Base-by-base conservation (phyloP, 2,888 invertebrate species). In the Scaptomyza parva region DNA sequence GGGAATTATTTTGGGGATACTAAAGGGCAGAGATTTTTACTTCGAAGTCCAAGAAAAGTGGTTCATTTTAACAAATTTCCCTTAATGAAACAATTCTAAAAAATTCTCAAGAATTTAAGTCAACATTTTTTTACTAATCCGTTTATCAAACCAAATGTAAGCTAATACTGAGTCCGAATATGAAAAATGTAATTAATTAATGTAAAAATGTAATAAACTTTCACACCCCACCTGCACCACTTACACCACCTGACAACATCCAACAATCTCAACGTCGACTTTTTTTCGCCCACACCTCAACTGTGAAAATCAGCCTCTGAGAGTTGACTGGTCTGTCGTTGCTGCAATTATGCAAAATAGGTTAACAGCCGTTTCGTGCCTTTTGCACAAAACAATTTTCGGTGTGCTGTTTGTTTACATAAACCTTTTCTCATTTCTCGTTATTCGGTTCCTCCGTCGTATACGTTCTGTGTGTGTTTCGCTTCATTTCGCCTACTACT, bases 361-460 rank as follows among this genome's bases (percentile, higher is more conserved):
- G 86, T 82, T 82, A 82, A 82, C 81, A 88, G 88, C 86, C 62
- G 57, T 88, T 81, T 86, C 87, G 81, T 82, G 81, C 84, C 86
- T 80, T 86, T 79, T 68, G 73, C 88, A 61, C 63, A 62, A 79
- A 78, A 53, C 2, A 70, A 54, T 68, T 52, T 64, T 52, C 18
- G 30, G 54, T 67, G 62, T 66, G 52, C 76, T 47, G 57, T 57
- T 70, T 69, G 80, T 86, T 86, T 81, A 83, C 84, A 86, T 86
- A 81, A 83, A 79, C 84, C 86, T 78, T 84, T 81, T 64, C 57
- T 48, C 76, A 28, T 81, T 77, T 68, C 17, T 68, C 17, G 54
- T 65, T 76, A 50, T 44, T 54, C 55, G 39, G 47, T 43, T 59
- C 3, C 35, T n/a, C 12, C 59, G 33, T 52, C 57, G 37, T 55